Percentiles rank a stretch among this genome's conserved stretches.
Conservation (phyloP, 2,888 invertebrate genomes). For the Eretmocerus hayati region DNA sequence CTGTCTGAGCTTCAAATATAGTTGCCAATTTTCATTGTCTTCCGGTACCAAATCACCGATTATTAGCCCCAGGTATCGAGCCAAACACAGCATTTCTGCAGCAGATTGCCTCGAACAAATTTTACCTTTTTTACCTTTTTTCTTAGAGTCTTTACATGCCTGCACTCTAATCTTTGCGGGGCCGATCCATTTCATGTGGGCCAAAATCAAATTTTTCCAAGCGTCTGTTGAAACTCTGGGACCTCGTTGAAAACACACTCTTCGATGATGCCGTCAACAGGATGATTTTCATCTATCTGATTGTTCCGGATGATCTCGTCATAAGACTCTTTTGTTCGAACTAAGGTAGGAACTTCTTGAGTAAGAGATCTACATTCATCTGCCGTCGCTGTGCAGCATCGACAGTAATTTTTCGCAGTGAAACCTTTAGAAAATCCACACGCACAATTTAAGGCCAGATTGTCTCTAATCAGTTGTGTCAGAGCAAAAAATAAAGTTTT, state of each 20-base stretch:
- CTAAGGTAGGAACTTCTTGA: not conserved
- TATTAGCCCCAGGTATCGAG: not conserved
- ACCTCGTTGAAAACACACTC: not conserved
- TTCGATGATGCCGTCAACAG: too few relatives aligned
- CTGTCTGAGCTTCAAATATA: not conserved
- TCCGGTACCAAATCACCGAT: not conserved
- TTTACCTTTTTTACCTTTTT: not conserved
- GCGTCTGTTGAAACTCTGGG: not conserved
- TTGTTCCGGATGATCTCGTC: too few relatives aligned
- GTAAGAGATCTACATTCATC: not conserved
- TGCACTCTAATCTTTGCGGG: not conserved
- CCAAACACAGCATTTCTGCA: not conserved
- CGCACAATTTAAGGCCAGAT: constrained; percentile 1
- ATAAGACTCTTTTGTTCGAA: not conserved
- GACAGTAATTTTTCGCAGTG: not conserved
- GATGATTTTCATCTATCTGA: too few relatives aligned
- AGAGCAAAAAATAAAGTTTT: constrained; percentile 6
- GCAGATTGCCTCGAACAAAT: not conserved
- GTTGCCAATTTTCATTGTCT: not conserved
- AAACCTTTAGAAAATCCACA: constrained; percentile 7
- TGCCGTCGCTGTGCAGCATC: not conserved
- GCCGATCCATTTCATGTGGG: not conserved
- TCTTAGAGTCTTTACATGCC: not conserved
- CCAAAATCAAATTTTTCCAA: not conserved
- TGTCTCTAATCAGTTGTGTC: constrained; percentile 6